Evolutionary conservation across 2,888 invertebrate genomes (phyloP).

Genomic region (Pyrrhia umbra): DNA sequence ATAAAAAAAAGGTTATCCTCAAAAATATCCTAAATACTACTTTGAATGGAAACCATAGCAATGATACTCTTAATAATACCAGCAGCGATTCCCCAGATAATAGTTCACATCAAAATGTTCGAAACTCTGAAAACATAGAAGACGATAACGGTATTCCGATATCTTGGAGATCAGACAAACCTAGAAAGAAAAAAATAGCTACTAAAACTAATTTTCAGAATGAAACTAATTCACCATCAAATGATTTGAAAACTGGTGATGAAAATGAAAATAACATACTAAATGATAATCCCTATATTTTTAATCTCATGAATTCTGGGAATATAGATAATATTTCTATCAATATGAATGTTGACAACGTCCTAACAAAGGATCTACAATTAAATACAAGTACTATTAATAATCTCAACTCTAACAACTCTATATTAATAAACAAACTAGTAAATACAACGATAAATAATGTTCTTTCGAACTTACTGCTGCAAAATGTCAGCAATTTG

Average conservation of each 20-base stretch:
- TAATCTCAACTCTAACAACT: not conserved
- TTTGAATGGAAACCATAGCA: too few relatives aligned
- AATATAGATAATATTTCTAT: slow-evolving; percentile 3
- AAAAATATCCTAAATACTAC: too few relatives aligned
- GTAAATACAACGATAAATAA: not conserved
- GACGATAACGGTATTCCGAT: not conserved
- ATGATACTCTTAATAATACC: too few relatives aligned
- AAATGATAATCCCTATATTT: not conserved
- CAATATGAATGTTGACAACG: not conserved
- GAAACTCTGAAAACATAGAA: not conserved
- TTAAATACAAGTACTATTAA: not conserved
- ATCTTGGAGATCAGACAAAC: not conserved
- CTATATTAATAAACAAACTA: not conserved
- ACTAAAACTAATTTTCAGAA: not conserved
- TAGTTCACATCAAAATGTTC: too few relatives aligned
- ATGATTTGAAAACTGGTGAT: not conserved
- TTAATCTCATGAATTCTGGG: slow-evolving; percentile 16
- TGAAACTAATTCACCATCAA: too few relatives aligned
- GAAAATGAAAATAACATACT: too few relatives aligned
- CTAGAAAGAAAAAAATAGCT: not conserved
- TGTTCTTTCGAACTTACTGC: slow-evolving; percentile 4
- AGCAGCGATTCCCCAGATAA: too few relatives aligned
- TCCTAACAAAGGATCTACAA: not conserved
- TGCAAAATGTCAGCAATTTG: not conserved
- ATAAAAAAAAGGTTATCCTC: too few relatives aligned